These are phyloP conservation scores for Microcebus lehilahytsara DNA, from an alignment of 2,113 vertebrate genomes.

Conservation along the genomic window DNA sequence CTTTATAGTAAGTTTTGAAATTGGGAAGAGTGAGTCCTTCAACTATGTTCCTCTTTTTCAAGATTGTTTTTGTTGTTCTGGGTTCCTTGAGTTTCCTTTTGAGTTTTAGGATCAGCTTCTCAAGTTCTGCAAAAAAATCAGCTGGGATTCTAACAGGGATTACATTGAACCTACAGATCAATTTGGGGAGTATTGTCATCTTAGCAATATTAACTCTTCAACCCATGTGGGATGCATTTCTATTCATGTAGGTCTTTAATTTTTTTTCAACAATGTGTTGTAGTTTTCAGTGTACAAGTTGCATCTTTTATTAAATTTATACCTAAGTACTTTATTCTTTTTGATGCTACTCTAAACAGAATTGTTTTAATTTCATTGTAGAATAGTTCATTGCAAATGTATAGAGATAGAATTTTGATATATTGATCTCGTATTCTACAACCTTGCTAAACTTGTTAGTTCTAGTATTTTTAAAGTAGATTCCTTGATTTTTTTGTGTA, in stretches of 20 bases:
- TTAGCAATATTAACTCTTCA: conserved; percentile 21
- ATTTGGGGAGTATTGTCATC: background rate
- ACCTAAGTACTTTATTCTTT: conserved; percentile 5
- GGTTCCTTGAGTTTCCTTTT: background rate
- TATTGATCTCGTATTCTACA: background rate
- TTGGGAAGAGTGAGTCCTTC: background rate
- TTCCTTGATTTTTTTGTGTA: background rate
- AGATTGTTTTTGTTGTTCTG: background rate
- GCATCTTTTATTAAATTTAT: background rate
- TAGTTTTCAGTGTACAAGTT: background rate
- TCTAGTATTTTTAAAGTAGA: background rate
- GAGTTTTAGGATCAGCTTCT: background rate
- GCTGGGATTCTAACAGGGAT: background rate
- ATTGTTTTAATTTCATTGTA: conserved; percentile 23
- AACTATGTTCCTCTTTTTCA: background rate
- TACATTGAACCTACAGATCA: background rate
- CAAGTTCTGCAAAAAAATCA: background rate
- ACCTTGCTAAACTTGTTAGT: background rate
- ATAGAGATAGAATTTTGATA: background rate
- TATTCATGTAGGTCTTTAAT: background rate
- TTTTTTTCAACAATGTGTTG: background rate
- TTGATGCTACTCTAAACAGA: background rate
- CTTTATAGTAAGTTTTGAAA: conserved; percentile 24
- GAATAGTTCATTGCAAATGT: background rate
- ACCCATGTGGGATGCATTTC: background rate